Conservation (phyloP, 1,140 invertebrate genomes). For the Hydropsyche tenuis region DNA sequence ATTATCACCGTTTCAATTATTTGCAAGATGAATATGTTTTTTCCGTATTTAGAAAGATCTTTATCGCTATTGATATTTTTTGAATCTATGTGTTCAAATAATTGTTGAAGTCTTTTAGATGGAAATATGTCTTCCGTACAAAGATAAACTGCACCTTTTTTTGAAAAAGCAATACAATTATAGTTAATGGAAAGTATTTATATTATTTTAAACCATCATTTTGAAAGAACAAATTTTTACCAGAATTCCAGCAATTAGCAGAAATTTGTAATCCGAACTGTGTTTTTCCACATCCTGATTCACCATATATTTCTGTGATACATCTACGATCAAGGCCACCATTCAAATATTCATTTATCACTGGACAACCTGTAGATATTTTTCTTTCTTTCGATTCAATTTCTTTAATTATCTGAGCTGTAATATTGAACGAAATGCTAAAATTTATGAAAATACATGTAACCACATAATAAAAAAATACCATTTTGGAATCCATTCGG, state of each 20-base stretch:
- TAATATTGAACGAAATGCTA: not conserved
- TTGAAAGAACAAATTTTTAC: slow-evolving; percentile 26
- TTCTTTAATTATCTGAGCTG: not conserved
- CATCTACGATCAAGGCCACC: slow-evolving; percentile 78
- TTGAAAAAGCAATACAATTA: slow-evolving; percentile 3
- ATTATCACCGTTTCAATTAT: slow-evolving; percentile 35
- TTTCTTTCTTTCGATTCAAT: slow-evolving; percentile 55
- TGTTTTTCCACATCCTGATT: slow-evolving; percentile 84
- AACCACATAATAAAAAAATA: not conserved
- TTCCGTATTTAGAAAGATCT: slow-evolving; percentile 40
- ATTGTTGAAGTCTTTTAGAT: slow-evolving; percentile 68
- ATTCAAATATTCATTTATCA: slow-evolving; percentile 66
- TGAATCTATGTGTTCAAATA: slow-evolving; percentile 49
- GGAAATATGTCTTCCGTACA: slow-evolving; percentile 81
- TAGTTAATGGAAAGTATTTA: not conserved
- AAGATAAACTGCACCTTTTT: slow-evolving; percentile 73
- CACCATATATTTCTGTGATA: slow-evolving; percentile 84
- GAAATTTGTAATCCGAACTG: slow-evolving; percentile 81
- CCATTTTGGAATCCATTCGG: slow-evolving; percentile 3
- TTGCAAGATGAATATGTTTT: slow-evolving; percentile 46
- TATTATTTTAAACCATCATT: not conserved
- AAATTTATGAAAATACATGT: not conserved
- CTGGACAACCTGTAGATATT: slow-evolving; percentile 68
- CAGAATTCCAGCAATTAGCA: slow-evolving; percentile 52
- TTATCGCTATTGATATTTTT: not conserved